Evolutionary conservation across 30 jellyfish, hydroid and myxozoan genomes (phyloP), one percentile per base, ranked within the genome.

Genomic region (Rhopilema esculentum): DNA sequence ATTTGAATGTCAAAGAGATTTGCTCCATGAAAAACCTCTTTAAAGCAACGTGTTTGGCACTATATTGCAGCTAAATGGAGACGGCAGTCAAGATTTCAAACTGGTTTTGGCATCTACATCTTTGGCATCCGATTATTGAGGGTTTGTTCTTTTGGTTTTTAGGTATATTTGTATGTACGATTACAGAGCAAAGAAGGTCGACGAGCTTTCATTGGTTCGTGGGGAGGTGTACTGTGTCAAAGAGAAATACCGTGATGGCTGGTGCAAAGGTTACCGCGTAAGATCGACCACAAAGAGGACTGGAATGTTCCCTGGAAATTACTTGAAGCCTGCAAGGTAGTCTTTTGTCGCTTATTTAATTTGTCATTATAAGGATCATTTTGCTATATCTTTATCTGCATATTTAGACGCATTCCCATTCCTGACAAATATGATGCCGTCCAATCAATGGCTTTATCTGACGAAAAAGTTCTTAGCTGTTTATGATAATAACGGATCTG

Each of bases 261-360:
- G 98, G 98, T 85, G 83, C 31, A 87, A 82, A 72, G 98, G 98
- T 4, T 40, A 78, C 75, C 82, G 87, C 69, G 79, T 74, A 21
- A 51, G 93, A 48, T 86, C 97, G 1, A 32, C 70, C 52, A 82
- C 91, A 77, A 66, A 49, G 49, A 65, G 49, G 19, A 24, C 89
- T 49, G 97, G 98, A 22, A 87, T 92, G 85, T 74, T 92, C 57
- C 97, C 98, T 17, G 94, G 96, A 16, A 92, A 82, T 40, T 92
- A 91, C 75, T 79, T 86, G 19, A 91, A 91, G 61, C 93, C 90
- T 15, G 91, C 85, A 49, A 90, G 92, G 97, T 90, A 73, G 16
- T 84, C 50, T 71, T 9, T 24, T 26, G 6, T 40, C 57, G 12
- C 12, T 12, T 40, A 40, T 2, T 40, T 12, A 6, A 12, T 40